phyloP scores from a whole-genome alignment of 2,113 vertebrate species.

The Dipodomys stephensi region DNA sequence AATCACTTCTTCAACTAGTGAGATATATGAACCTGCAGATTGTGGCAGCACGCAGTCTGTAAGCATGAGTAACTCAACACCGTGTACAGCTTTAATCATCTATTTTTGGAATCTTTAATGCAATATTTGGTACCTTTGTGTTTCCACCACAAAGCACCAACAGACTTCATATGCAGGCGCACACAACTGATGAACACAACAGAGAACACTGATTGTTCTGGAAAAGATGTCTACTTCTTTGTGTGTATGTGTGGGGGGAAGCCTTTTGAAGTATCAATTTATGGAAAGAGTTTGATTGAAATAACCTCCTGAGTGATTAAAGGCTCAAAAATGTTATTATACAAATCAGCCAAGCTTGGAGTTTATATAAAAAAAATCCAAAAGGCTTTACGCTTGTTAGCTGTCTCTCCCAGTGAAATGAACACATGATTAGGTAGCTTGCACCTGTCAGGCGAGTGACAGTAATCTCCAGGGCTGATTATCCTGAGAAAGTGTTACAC shows the following conservation, averaged over 20 bases:
- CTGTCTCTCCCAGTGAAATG: constrained; percentile 84
- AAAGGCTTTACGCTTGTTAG: constrained; percentile 84
- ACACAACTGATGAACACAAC: neutral
- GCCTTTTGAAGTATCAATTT: constrained; percentile 77
- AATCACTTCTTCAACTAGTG: neutral
- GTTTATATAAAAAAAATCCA: constrained; percentile 70
- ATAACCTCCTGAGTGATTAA: constrained; percentile 81
- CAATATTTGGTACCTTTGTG: constrained; percentile 66
- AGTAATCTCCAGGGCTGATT: constrained; percentile 85
- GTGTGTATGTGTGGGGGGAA: constrained; percentile 8
- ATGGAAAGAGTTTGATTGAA: constrained; percentile 76
- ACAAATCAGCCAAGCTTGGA: constrained; percentile 86
- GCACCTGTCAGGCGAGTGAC: constrained; percentile 83
- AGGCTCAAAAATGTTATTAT: constrained; percentile 83
- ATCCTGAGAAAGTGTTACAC: constrained; percentile 83
- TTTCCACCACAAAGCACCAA: constrained; percentile 56
- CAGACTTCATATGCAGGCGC: constrained; percentile 42
- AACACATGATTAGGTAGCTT: constrained; percentile 85
- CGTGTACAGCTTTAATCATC: constrained; percentile 55
- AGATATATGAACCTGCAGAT: neutral
- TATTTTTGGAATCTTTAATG: constrained; percentile 43
- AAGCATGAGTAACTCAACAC: constrained; percentile 5
- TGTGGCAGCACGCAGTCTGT: neutral
- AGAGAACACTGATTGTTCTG: constrained; percentile 37
- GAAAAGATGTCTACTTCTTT: constrained; percentile 67